Evolutionary conservation across 1,140 invertebrate species (phyloP).

Genomic region (Drosophila tani): DNA sequence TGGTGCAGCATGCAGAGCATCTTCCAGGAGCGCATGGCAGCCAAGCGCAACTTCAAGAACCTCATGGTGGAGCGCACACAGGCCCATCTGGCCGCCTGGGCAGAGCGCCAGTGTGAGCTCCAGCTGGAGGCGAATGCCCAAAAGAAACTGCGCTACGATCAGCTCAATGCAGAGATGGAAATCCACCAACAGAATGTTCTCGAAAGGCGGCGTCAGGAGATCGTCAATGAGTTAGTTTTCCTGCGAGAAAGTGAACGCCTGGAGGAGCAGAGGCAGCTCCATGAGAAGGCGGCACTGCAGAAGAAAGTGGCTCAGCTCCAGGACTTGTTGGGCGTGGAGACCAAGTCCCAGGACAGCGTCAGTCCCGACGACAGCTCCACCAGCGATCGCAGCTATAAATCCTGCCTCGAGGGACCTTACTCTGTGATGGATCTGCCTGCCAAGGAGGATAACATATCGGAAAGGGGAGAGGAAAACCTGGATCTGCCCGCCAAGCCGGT

Average conservation of each 20-base stretch:
- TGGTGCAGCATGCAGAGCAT: conserved; percentile 54
- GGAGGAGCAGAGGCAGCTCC: conserved; percentile 47
- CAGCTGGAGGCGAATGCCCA: conserved; percentile 35
- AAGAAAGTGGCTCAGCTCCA: conserved; percentile 16
- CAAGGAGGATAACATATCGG: background rate
- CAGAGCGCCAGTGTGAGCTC: conserved; percentile 21
- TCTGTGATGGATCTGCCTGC: too few species aligned
- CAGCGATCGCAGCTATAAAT: conserved; percentile 53
- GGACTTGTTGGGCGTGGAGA: background rate
- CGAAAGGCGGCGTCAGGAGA: conserved; percentile 45
- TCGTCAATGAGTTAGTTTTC: conserved; percentile 54
- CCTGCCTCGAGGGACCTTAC: conserved; percentile 42
- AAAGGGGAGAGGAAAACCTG: background rate
- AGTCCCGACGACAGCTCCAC: conserved; percentile 55
- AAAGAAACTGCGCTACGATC: conserved; percentile 48
- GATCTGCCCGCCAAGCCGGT: background rate
- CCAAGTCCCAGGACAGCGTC: background rate
- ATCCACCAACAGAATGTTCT: conserved; percentile 55
- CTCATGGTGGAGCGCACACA: conserved; percentile 50
- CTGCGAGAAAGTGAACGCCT: conserved; percentile 44
- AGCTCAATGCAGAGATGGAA: conserved; percentile 54
- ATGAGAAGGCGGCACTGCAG: conserved; percentile 21
- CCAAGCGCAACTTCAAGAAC: conserved; percentile 46
- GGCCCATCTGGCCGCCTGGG: conserved; percentile 62
- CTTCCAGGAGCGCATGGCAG: conserved; percentile 41